Evolutionary conservation across 2,113 vertebrate species (phyloP), one percentile per base, ranked within the genome.

Genomic region (Peromyscus maniculatus): DNA sequence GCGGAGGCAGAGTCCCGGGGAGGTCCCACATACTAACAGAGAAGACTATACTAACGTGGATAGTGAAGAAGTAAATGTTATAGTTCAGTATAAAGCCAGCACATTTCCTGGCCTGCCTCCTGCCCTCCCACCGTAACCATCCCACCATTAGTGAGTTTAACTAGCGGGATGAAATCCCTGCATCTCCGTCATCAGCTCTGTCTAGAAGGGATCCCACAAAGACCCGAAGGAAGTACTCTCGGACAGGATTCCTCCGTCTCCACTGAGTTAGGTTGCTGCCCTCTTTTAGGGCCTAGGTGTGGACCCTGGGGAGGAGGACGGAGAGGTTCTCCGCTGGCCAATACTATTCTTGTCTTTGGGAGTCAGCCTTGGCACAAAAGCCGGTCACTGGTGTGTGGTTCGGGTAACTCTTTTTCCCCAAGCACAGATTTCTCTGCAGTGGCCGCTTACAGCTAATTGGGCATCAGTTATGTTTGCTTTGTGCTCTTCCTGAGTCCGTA

Each of bases 391-490:
- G 49, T 94, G 82, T 66, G 33, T 97, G 89, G 69, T 87, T 96
- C 91, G 94, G 90, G 2, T 88, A 46, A 86, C 83, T 88, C 39
- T 36, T 94, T 96, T 96, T 97, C 94, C 95, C 87, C 93, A 92
- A 97, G 91, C 57, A 95, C 17, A 71, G 43, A 86, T 15, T 19
- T 84, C 92, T 87, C 94, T 88, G 79, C 86, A 92, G 75, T 2
- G 83, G n/a, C 80, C 28, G 19, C 72, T 95, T 80, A 33, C 49
- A 86, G 71, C 89, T 71, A 87, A 55, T 97, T 97, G 93, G 94
- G 21, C n/a, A 59, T 77, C 43, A 57, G 21, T 88, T 31, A 36
- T 24, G 89, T 97, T 91, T 96, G 52, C 28, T 80, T 92, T 89
- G 59, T 95, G 43, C 66, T 93, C 91, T 94, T 33, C 4, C 33